A percentile compares a stretch with the other conserved stretches of the same genome.
These are phyloP conservation scores for Azemiops feae DNA, from an alignment of 2,113 vertebrate species.

Conservation along the genomic window DNA sequence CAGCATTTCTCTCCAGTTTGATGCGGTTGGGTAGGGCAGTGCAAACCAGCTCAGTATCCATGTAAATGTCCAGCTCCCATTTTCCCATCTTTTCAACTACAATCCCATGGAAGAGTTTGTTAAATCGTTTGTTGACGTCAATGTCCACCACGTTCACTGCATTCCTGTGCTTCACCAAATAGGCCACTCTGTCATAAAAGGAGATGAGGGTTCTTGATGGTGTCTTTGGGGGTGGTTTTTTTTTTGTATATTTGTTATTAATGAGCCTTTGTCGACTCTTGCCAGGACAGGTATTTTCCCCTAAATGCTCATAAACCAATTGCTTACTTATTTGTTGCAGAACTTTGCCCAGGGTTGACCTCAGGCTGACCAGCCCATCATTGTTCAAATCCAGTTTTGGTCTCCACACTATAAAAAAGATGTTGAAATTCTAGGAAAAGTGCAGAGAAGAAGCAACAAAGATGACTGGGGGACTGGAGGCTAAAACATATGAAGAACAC, in stretches of 20 bases:
- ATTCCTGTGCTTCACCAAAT: background rate
- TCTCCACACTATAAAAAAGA: no score
- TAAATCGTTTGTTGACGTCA: background rate
- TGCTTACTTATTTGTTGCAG: background rate
- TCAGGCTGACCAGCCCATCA: background rate
- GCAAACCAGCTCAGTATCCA: background rate
- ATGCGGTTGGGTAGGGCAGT: background rate
- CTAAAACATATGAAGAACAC: no score
- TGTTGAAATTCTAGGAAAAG: no score
- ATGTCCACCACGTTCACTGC: background rate
- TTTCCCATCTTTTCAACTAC: background rate
- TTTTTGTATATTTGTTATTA: background rate
- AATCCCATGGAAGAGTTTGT: background rate
- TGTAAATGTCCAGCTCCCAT: background rate
- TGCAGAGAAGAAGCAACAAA: no score
- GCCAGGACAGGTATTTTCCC: background rate
- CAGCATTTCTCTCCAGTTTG: background rate
- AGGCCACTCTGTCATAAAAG: background rate
- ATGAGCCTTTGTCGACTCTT: background rate
- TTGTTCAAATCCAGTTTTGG: background rate
- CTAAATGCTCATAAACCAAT: background rate
- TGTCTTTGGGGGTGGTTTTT: background rate
- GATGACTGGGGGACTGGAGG: no score
- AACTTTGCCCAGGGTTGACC: background rate
- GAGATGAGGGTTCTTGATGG: background rate